Evolutionary conservation across 2,797 vertebrate species (phyloP), one percentile per base, ranked within the genome.

Genomic region (Chanos chanos): DNA sequence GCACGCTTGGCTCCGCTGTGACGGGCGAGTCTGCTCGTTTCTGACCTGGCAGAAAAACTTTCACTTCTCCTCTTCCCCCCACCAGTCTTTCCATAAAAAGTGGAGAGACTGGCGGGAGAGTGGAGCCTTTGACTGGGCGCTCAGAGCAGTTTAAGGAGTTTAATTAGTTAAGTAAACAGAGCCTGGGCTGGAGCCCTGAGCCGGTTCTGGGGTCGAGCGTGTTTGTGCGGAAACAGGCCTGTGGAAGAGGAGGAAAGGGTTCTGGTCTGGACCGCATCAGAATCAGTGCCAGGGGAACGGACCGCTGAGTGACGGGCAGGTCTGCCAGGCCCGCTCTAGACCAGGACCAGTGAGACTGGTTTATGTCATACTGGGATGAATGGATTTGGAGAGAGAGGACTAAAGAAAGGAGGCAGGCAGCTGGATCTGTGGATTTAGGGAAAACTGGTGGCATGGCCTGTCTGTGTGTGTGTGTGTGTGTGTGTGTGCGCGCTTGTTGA

Each of bases 401-500:
- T 28, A 3, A 3, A 39, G 10, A 36, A n/a, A 30, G 7, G 27
- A 33, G 47, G n/a, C n/a, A 25, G 89, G 87, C 89, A 91, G 85
- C 83, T 83, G 80, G 87, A 81, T 90, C 83, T 90, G 85, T 68
- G 56, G 77, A n/a, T 74, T 81, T 69, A 73, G 85, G 62, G 68
- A 58, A 48, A 13, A 2, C 48, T 73, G 64, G 56, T 66, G 74
- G 64, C 48, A 63, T 65, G 57, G 66, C 69, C 78, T 74, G 74
- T 81, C 74, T 76, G 77, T 71, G 73, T 72, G 73, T 73, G 77
- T 74, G 71, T 61, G 47, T 70, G 60, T 52, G 24, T 64, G 66
- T 64, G 53, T 66, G 45, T 77, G 66, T 77, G 72, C 81, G 67
- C 73, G 56, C 71, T 54, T 77, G 58, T 55, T 48, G 63, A 65